phyloP scores from a whole-genome alignment of 2,113 vertebrate genomes.

The Tiliqua scincoides region DNA sequence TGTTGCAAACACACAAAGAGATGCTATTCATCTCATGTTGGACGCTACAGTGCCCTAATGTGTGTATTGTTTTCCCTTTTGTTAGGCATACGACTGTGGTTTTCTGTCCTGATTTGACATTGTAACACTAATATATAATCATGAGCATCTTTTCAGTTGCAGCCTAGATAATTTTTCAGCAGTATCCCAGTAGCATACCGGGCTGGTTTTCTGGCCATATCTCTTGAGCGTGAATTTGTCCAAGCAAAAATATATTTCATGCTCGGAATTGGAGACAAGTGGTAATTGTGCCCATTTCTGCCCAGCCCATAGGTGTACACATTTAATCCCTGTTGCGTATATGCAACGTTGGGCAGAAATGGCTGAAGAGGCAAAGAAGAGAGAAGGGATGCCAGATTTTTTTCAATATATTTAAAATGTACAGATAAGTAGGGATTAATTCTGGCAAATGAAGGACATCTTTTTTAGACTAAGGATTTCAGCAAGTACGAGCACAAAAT shows the following conservation, averaged over 20 bases:
- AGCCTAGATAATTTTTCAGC: not conserved
- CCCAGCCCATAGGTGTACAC: too few relatives aligned
- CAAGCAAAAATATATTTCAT: constrained; percentile 24
- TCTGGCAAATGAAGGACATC: not conserved
- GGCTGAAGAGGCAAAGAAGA: not conserved
- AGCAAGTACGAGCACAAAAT: not conserved
- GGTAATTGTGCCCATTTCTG: not conserved
- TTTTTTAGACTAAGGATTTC: not conserved
- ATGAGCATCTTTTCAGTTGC: constrained; percentile 26
- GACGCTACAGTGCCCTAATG: not conserved
- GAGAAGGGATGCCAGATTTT: not conserved
- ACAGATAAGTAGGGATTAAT: not conserved
- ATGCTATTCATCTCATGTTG: not conserved
- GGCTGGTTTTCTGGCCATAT: not conserved
- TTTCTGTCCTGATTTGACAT: constrained; percentile 25
- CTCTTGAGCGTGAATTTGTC: not conserved
- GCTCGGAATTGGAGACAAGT: not conserved
- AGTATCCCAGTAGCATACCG: not conserved
- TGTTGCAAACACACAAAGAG: not conserved
- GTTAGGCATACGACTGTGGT: not conserved
- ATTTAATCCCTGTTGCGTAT: too few relatives aligned
- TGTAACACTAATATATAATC: not conserved
- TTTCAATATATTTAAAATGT: not conserved
- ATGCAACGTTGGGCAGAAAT: too few relatives aligned
- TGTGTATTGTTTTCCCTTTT: not conserved